Conservation (phyloP, 2,888 invertebrate species). For the Cephus nigrinus region DNA sequence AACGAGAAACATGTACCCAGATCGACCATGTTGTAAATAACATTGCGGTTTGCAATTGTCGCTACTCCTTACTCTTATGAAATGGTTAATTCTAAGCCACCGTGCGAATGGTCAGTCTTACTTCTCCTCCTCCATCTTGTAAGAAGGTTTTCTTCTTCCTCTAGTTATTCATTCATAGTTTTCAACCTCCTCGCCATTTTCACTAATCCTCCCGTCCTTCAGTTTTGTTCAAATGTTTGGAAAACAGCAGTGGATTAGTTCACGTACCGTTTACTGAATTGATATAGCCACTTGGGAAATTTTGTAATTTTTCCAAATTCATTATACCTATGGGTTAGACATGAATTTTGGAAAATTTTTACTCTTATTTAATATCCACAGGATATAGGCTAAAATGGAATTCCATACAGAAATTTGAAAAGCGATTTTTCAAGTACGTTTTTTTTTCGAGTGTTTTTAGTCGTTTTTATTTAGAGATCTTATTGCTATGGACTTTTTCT, state of each 20-base stretch:
- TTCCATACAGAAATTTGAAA: not conserved
- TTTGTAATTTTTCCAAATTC: not conserved
- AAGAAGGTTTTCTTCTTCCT: conserved; percentile 11
- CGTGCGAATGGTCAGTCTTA: conserved; percentile 29
- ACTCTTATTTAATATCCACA: too few relatives aligned
- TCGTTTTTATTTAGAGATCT: not conserved
- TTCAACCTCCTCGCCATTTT: conserved; percentile 20
- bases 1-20: not conserved
- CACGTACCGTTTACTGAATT: not conserved
- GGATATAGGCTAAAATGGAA: too few relatives aligned
- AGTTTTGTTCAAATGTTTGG: conserved; percentile 27
- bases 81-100: conserved; percentile 33
- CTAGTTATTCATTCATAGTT: not conserved
- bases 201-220: conserved; percentile 18
- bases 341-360: too few relatives aligned
- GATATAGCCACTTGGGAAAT: not conserved
- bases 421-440: not conserved
- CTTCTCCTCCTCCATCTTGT: conserved; percentile 15
- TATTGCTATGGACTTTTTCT: not conserved
- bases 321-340: not conserved
- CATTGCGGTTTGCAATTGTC: conserved; percentile 7
- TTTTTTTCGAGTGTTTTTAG: not conserved
- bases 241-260: conserved; percentile 11
- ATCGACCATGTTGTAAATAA: conserved; percentile 24
- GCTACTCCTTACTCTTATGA: not conserved